Base-by-base conservation (phyloP, 2,888 invertebrate genomes). In the Endomychus coccineus region DNA sequence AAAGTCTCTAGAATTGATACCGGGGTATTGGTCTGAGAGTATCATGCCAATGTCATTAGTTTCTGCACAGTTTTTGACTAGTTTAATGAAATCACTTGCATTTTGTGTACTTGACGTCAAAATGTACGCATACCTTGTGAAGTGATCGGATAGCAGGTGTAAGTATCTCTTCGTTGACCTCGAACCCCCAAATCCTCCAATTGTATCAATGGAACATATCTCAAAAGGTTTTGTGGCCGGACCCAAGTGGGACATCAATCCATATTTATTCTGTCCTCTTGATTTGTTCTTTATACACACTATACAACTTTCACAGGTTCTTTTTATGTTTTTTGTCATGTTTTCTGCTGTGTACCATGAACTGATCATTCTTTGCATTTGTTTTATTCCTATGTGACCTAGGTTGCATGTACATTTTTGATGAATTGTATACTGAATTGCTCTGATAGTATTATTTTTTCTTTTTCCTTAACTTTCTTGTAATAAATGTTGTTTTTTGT, bases 11-110 rank as follows among this genome's bases (percentile, higher is more conserved):
- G n/a, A n/a, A 38, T 53, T 53, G 4, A 53, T 46, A 3, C 52
- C 51, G 3, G 54, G 54, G 27, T 55, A 50, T 46, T 56, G 51
- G 30, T 55, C 36, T 3, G 36, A 14, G 3, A 29, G 16, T 3
- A 36, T 2, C 29, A 29, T 36, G n/a, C 13, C 29, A 16, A 36
- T 29, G 7, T 36, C 10, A 2, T 36, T n/a, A 6, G n/a, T 4
- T 3, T 29, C 15, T n/a, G 23, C 2, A 4, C 28, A 7, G 2
- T 11, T 21, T 14, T n/a, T 15, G 2, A 22, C 7, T 22, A 36
- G 16, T 12, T 29, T 36, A 11, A 36, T 29, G 10, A 36, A 36
- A 11, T 36, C 29, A 7, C 11, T 3, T 9, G 34, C 27, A 21
- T 15, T 35, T 12, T 28, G 35, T 5, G 30, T 36, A 13, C 23